These are phyloP conservation scores for Ypsolopha scabrella DNA, from an alignment of 2,888 invertebrate genomes.

Conservation along the genomic window DNA sequence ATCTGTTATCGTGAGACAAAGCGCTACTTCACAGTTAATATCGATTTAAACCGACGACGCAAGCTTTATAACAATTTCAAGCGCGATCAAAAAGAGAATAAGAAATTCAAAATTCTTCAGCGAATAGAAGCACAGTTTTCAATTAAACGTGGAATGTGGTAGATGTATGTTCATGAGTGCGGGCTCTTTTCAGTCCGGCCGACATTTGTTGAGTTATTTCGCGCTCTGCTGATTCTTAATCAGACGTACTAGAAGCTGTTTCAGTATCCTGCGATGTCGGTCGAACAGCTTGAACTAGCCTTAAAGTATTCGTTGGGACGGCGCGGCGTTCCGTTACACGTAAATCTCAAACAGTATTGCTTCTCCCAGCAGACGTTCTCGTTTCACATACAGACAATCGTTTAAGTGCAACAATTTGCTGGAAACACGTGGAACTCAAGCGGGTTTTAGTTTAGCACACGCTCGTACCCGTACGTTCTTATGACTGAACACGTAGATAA, in stretches of 20 bases:
- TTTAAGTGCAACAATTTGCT: slow-evolving; percentile 53
- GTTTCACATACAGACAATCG: slow-evolving; percentile 23
- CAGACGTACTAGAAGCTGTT: neutral
- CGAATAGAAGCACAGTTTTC: slow-evolving; percentile 25
- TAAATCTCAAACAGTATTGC: slow-evolving; percentile 4
- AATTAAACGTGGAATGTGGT: slow-evolving; percentile 59
- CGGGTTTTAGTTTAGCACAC: neutral
- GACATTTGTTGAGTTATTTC: slow-evolving; percentile 5
- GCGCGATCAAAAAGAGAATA: neutral
- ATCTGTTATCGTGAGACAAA: too few relatives aligned
- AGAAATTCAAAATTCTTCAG: neutral
- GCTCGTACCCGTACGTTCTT: neutral
- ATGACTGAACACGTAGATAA: neutral
- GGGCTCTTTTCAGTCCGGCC: slow-evolving; percentile 30
- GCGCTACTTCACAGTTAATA: neutral
- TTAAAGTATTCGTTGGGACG: neutral
- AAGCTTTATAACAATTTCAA: neutral
- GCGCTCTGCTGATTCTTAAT: neutral
- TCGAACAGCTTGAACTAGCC: neutral
- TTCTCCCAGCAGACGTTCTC: neutral
- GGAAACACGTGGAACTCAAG: slow-evolving; percentile 22
- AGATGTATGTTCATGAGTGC: slow-evolving; percentile 28
- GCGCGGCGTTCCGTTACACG: neutral
- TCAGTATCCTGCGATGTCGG: neutral
- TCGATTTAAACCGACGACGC: neutral